Evolutionary conservation across 2,888 invertebrate species (phyloP), one percentile per base, ranked within the genome.

Genomic region (Chalcosyrphus nemorum): DNA sequence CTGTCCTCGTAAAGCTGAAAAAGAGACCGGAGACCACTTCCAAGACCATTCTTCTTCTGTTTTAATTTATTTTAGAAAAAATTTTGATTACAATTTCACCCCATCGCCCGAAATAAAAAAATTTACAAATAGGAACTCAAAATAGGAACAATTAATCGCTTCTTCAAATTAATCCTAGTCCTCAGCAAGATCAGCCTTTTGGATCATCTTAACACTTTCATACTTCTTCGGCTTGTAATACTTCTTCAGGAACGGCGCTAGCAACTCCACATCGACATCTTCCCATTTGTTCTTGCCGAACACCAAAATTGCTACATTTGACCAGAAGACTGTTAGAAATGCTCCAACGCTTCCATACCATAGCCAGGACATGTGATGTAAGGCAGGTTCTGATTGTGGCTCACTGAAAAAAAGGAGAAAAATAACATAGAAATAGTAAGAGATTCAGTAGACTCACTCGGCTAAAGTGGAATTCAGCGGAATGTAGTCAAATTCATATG

Each of bases 331-430:
- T 0, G 94, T 93, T 0, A 95, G 92, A 0, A 92, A 81, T 17
- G 93, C 92, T 1, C 95, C 95, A 15, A 94, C 91, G 0, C 93
- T 89, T 0, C 94, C 94, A 86, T 95, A 94, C 94, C 95, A 95
- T 41, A 95, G 89, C 88, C 95, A 95, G 11, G 95, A 95, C 50
- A 95, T 90, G 45, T 94, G 94, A 87, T 94, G 94, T 24, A 94
- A 87, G 86, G 72, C 17, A 21, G 17, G 21, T 32, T 38, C 61
- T 5, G 13, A 5, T 4, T 15, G 7, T 6, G 76, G 59, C 35
- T 50, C 41, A 4, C 76, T 76, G 47, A 9, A 13, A 24, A 32
- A 32, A 4, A 2, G 24, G 24, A n/a, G n/a, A 17, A 15, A 17
- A 27, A 4, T 0, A n/a, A n/a, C n/a, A n/a, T n/a, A 4, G 13